Percentiles rank a stretch among this genome's conserved stretches.
phyloP scores from a whole-genome alignment of 2,113 vertebrate species.

The Lagenorhynchus albirostris region DNA sequence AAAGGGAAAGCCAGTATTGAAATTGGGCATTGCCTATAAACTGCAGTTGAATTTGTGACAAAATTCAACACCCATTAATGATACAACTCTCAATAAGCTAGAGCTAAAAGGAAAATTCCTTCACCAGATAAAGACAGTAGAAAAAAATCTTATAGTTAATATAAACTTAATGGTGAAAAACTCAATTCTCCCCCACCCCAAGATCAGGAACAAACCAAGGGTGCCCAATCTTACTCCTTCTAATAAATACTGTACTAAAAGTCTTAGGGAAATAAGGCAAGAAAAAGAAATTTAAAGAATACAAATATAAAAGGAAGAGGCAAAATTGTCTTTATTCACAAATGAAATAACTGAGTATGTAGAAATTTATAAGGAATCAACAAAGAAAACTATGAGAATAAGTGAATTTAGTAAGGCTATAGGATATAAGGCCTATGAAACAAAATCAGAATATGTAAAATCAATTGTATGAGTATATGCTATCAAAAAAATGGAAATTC shows the following conservation, averaged over 20 bases:
- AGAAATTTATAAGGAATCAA: neutral
- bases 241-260: neutral
- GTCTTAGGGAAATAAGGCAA: neutral
- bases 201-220: neutral
- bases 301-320: neutral
- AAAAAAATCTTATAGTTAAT: neutral
- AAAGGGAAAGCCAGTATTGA: neutral
- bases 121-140: neutral
- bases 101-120: neutral
- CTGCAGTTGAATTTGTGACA: neutral
- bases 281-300: neutral
- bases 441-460: neutral
- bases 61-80: neutral
- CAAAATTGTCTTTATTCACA: neutral
- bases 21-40: neutral
- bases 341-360: neutral
- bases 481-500: neutral
- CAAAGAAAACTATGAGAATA: neutral
- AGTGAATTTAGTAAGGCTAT: neutral
- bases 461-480: neutral
- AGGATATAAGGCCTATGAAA: neutral
- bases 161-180: neutral
- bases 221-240: neutral
- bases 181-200: neutral
- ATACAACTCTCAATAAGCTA: neutral